Evolutionary conservation across 2,888 invertebrate genomes (phyloP).

Genomic region (Euzetes globulus): DNA sequence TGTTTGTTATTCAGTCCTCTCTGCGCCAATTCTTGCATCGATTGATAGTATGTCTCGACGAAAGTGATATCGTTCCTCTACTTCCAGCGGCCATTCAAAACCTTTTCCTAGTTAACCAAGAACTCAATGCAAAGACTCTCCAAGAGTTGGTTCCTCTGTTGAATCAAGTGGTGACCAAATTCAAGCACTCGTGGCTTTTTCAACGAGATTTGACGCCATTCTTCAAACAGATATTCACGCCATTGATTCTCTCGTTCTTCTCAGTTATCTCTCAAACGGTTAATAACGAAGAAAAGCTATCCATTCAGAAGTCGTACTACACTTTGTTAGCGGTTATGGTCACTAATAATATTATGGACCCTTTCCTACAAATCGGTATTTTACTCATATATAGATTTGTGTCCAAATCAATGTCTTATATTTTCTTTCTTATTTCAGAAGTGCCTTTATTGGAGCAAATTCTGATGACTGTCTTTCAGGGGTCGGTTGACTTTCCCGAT

Average conservation of each 20-base stretch:
- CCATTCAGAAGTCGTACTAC: slow-evolving; percentile 52
- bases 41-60: slow-evolving; percentile 55
- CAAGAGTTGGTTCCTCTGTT: slow-evolving; percentile 55
- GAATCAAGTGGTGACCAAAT: slow-evolving; percentile 55
- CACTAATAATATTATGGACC: slow-evolving; percentile 51
- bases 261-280: slow-evolving; percentile 50
- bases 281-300: slow-evolving; percentile 50
- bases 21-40: slow-evolving; percentile 55
- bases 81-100: slow-evolving; percentile 52
- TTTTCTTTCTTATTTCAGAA: slow-evolving; percentile 44
- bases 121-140: slow-evolving; percentile 43
- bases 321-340: slow-evolving; percentile 51
- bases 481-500: slow-evolving; percentile 52
- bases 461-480: slow-evolving; percentile 51
- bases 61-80: slow-evolving; percentile 52
- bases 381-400: neutral
- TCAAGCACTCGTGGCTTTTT: slow-evolving; percentile 49
- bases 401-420: no score
- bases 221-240: slow-evolving; percentile 51
- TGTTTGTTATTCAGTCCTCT: slow-evolving; percentile 46
- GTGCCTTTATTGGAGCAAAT: slow-evolving; percentile 45
- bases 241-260: slow-evolving; percentile 51
- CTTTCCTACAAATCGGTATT: slow-evolving; percentile 46
- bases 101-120: slow-evolving; percentile 46
- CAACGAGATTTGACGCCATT: slow-evolving; percentile 52